Percentiles rank a stretch among this genome's conserved stretches.
Evolutionary conservation across 2,888 invertebrate species (phyloP).

Genomic region (Candidula unifasciata): DNA sequence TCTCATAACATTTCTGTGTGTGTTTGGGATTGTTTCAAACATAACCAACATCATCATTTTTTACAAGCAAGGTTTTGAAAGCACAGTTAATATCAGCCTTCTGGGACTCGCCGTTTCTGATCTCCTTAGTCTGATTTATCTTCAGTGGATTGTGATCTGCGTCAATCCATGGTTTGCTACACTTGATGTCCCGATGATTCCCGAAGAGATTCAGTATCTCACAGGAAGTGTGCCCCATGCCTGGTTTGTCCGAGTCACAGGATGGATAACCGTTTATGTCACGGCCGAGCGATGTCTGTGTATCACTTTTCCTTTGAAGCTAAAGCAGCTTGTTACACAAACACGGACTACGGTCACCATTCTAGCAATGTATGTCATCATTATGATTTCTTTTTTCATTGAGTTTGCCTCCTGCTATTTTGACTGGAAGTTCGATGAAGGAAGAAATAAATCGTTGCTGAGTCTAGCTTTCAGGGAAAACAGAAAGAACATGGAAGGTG

Average conservation of each 20-base stretch:
- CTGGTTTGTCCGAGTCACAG: slow-evolving; percentile 10
- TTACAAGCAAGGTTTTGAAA: slow-evolving; percentile 14
- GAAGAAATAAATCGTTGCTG: slow-evolving; percentile 3
- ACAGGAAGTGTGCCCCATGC: slow-evolving; percentile 18
- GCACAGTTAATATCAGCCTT: slow-evolving; percentile 11
- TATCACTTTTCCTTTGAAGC: background rate
- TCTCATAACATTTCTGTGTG: background rate
- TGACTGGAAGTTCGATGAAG: slow-evolving; percentile 25
- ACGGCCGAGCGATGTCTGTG: slow-evolving; percentile 38
- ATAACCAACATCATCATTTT: background rate
- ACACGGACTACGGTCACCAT: background rate
- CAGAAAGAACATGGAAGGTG: slow-evolving; percentile 22
- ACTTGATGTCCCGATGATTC: background rate
- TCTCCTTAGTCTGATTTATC: background rate
- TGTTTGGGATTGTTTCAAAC: background rate
- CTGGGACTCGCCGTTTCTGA: slow-evolving; percentile 16
- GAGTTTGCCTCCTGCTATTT: slow-evolving; percentile 13
- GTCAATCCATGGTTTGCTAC: slow-evolving; percentile 17
- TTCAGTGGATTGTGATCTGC: slow-evolving; percentile 9
- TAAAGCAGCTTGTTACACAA: slow-evolving; percentile 8
- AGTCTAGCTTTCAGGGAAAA: background rate
- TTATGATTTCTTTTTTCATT: background rate
- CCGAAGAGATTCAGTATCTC: background rate
- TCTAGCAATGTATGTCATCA: background rate
- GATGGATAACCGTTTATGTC: slow-evolving; percentile 22